phyloP scores from a whole-genome alignment of 1,140 invertebrate genomes.

The Brachionus calyciflorus region DNA sequence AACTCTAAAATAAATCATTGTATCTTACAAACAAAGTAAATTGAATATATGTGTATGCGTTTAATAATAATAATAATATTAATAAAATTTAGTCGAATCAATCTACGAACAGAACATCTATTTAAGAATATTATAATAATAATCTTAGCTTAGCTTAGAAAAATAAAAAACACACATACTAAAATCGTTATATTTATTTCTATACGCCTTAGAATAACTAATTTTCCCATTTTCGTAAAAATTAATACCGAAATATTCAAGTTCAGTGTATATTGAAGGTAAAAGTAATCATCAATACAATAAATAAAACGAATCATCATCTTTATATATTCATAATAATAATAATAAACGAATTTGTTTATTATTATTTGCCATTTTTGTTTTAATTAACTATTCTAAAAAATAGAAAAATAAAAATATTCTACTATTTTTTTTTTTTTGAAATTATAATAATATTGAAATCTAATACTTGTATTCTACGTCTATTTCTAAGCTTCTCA shows the following conservation, averaged over 20 bases:
- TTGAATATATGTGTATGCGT: constrained; percentile 1
- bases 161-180: neutral
- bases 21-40: constrained; percentile 22
- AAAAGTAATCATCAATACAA: neutral
- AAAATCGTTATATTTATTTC: too few relatives aligned
- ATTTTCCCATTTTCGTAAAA: neutral
- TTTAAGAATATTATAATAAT: constrained; percentile 3
- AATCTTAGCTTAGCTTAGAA: too few relatives aligned
- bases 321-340: neutral
- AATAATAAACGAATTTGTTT: constrained; percentile 17
- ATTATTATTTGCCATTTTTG: neutral
- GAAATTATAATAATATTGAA: neutral
- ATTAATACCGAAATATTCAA: neutral
- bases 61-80: neutral
- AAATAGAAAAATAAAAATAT: constrained; percentile 14
- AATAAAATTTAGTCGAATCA: neutral
- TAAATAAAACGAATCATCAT: too few relatives aligned
- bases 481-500: too few relatives aligned
- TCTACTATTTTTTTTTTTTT: neutral
- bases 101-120: constrained; percentile 14
- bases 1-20: too few relatives aligned
- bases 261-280: too few relatives aligned
- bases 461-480: too few relatives aligned
- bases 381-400: constrained; percentile 24
- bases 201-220: constrained; percentile 30